Evolutionary conservation across 2,888 invertebrate species (phyloP).

Genomic region (Microctonus aethiopoides): DNA sequence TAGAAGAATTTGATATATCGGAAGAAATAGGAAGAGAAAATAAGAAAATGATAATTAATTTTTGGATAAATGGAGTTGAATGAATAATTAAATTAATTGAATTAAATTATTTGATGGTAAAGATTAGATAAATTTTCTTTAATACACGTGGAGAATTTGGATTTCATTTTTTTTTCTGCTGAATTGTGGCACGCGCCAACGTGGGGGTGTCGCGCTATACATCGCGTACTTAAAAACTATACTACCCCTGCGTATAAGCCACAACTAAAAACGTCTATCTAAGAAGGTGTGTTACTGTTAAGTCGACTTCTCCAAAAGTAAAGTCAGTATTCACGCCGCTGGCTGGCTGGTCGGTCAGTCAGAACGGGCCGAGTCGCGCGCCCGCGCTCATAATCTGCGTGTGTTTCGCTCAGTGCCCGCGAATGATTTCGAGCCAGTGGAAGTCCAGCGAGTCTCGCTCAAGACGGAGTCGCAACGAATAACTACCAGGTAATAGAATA

Average conservation of each 20-base stretch:
- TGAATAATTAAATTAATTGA: too few relatives aligned
- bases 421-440: constrained; percentile 15
- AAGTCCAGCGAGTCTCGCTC: constrained; percentile 18
- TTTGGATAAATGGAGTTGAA: too few relatives aligned
- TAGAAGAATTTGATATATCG: too few relatives aligned
- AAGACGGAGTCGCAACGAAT: constrained; percentile 17
- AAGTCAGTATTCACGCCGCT: constrained; percentile 28
- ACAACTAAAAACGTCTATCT: neutral
- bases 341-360: constrained; percentile 30
- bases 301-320: constrained; percentile 1
- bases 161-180: constrained; percentile 8
- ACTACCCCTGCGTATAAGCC: neutral
- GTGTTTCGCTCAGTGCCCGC: constrained; percentile 13
- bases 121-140: too few relatives aligned
- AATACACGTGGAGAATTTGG: too few relatives aligned
- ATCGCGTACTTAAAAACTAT: neutral
- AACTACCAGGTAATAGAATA: constrained; percentile 4
- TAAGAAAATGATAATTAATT: too few relatives aligned
- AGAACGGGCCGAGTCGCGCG: constrained; percentile 26
- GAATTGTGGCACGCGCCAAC: constrained; percentile 20
- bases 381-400: constrained; percentile 5
- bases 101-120: too few relatives aligned
- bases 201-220: constrained; percentile 8
- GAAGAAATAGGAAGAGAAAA: too few relatives aligned
- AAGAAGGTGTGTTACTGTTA: neutral